Conservation (phyloP, 2,797 vertebrate genomes). For the Helarctos malayanus region DNA sequence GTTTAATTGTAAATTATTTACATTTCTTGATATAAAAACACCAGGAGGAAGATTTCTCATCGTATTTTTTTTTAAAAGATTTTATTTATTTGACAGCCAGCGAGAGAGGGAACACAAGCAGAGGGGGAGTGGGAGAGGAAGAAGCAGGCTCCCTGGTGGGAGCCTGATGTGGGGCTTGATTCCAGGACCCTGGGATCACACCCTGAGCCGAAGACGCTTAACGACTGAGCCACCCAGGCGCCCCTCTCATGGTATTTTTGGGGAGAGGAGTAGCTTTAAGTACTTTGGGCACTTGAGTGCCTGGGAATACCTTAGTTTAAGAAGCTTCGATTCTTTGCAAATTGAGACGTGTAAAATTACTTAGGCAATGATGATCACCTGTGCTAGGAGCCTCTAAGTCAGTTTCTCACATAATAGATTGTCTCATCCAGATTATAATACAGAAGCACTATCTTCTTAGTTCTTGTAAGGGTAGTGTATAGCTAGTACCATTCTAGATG, state of each 20-base stretch:
- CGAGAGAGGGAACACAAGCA: too few species aligned
- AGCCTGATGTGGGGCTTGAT: too few species aligned
- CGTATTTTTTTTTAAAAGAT: not conserved
- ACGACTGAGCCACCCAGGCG: too few species aligned
- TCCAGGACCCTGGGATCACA: too few species aligned
- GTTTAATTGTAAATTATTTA: slow-evolving; percentile 9
- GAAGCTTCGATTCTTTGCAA: not conserved
- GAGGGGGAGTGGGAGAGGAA: too few species aligned
- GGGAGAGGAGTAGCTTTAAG: not conserved
- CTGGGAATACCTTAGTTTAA: not conserved
- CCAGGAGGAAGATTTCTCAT: not conserved
- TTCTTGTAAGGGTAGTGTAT: not conserved
- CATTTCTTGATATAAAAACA: not conserved
- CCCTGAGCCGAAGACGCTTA: too few species aligned
- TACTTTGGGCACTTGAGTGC: not conserved
- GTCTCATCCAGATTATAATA: not conserved
- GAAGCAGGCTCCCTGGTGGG: too few species aligned
- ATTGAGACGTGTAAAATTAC: not conserved
- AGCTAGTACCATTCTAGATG: not conserved
- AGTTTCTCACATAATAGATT: not conserved
- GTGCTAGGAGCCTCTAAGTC: not conserved
- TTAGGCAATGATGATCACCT: not conserved
- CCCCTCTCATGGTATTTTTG: not conserved
- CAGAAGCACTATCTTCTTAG: not conserved
- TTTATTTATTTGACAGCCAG: too few species aligned